These are phyloP conservation scores for Neosilurus mollespiculum DNA, from an alignment of 2,797 vertebrate species.

Conservation along the genomic window DNA sequence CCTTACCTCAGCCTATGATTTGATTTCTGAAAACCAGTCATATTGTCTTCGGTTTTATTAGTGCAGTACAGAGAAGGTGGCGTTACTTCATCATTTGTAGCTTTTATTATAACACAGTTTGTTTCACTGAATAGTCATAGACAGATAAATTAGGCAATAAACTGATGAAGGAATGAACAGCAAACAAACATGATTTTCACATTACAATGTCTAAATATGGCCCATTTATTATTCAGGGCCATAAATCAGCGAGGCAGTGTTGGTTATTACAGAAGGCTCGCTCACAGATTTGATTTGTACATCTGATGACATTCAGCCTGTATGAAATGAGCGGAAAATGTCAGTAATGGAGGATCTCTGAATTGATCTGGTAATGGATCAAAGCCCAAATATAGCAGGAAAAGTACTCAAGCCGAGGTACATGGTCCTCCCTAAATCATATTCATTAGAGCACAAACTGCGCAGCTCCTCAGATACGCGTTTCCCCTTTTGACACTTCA, in stretches of 20 bases:
- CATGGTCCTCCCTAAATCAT: conserved; percentile 23
- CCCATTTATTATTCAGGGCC: not conserved
- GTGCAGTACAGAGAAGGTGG: not conserved
- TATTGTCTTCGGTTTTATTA: not conserved
- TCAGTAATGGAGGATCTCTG: not conserved
- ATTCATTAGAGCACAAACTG: conserved; percentile 32
- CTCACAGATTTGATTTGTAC: not conserved
- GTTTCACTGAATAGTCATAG: not conserved
- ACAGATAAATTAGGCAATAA: not conserved
- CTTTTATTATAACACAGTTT: not conserved
- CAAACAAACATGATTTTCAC: not conserved
- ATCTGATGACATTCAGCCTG: not conserved
- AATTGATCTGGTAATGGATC: not conserved
- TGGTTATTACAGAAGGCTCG: not conserved
- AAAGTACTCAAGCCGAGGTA: conserved; percentile 1
- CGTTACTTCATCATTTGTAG: not conserved
- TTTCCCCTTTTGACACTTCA: not conserved
- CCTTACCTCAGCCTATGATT: not conserved
- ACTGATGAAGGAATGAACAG: not conserved
- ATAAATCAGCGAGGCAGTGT: not conserved
- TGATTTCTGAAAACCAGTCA: not conserved
- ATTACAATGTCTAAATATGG: not conserved
- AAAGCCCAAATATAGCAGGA: conserved; percentile 5
- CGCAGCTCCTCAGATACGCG: not conserved
- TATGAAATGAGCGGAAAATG: not conserved